Conservation (phyloP, 2,888 invertebrate genomes). For the Luffia ferchaultella region DNA sequence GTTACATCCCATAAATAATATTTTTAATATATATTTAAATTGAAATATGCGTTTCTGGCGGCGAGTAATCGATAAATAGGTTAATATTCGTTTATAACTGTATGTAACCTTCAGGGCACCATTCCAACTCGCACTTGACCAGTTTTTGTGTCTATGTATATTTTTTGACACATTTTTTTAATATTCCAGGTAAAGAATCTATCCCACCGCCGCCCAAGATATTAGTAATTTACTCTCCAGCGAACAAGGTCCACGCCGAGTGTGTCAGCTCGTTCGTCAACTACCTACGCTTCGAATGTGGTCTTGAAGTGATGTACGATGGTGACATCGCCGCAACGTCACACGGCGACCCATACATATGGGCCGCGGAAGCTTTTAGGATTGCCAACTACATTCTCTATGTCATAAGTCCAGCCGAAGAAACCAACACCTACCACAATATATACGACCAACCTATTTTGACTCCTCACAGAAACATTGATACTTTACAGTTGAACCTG, state of each 20-base stretch:
- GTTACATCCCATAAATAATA: too few species aligned
- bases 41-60: too few species aligned
- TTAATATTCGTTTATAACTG: too few species aligned
- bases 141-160: too few species aligned
- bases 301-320: constrained; percentile 45
- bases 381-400: constrained; percentile 40
- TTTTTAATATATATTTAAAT: too few species aligned
- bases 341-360: constrained; percentile 43
- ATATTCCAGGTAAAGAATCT: constrained; percentile 27
- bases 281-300: constrained; percentile 43
- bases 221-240: constrained; percentile 41
- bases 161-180: background rate
- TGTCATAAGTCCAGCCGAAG: constrained; percentile 42
- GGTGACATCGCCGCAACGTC: constrained; percentile 36
- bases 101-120: too few species aligned
- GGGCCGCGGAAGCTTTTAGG: constrained; percentile 43
- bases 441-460: constrained; percentile 51
- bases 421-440: constrained; percentile 33
- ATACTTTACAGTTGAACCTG: constrained; percentile 32
- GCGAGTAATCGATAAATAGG: too few species aligned
- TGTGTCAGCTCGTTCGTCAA: constrained; percentile 42
- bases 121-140: too few species aligned
- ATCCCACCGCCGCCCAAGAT: constrained; percentile 47
- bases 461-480: constrained; percentile 36
- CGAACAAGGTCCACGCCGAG: constrained; percentile 43